Conservation (phyloP, 2,797 vertebrate species). For the Spatula clypeata region DNA sequence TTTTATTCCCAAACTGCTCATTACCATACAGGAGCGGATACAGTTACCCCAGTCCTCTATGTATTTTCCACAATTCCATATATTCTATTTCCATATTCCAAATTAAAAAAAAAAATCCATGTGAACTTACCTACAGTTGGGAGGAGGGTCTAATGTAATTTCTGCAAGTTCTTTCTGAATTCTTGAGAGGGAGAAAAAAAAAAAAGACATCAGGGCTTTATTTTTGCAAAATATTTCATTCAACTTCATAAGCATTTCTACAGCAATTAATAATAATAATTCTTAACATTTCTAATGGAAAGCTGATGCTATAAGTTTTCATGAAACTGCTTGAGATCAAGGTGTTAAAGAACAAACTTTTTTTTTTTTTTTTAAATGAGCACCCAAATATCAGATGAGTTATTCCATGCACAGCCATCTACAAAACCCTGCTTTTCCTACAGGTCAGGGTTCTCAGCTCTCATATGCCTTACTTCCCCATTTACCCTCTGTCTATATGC, state of each 20-base stretch:
- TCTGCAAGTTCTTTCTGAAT: slow-evolving; percentile 99
- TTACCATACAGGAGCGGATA: not conserved
- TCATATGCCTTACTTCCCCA: not conserved
- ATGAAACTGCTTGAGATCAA: not conserved
- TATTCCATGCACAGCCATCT: not conserved
- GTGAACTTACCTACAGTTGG: slow-evolving; percentile 97
- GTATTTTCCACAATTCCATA: not conserved
- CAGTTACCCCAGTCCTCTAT: not conserved
- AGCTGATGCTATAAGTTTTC: not conserved
- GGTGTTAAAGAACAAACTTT: not conserved
- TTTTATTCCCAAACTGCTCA: slow-evolving; percentile 19
- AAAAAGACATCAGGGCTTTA: slow-evolving; percentile 5
- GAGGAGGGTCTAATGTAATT: slow-evolving; percentile 98
- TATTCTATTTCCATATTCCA: not conserved
- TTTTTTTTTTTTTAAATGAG: not conserved
- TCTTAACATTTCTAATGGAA: not conserved
- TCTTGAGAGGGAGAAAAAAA: slow-evolving; percentile 85
- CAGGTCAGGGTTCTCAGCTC: not conserved
- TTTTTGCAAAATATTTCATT: not conserved
- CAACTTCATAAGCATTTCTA: slow-evolving; percentile 6
- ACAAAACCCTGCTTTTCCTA: not conserved
- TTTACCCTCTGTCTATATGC: rapidly evolving
- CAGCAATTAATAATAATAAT: not conserved
- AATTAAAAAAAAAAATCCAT: slow-evolving; percentile 66
- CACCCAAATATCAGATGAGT: not conserved